Evolutionary conservation across 2,888 invertebrate species (phyloP), one percentile per base, ranked within the genome.

Genomic region (Drosophila nigritarsus): DNA sequence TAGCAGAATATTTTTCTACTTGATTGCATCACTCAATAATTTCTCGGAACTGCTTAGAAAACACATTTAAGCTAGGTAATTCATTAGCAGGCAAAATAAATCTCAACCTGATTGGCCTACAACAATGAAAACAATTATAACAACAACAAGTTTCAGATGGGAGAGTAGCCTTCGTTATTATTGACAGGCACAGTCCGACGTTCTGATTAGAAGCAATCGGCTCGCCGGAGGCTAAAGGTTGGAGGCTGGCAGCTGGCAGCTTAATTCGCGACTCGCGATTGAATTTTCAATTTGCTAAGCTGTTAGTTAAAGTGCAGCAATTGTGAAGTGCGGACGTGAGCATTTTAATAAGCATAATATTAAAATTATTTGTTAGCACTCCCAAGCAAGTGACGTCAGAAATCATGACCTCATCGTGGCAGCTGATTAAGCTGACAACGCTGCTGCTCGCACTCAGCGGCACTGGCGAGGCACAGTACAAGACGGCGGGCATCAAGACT

Each of bases 401-500:
- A 29, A 48, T 7, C 50, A 86, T 87, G 86, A 87, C 77, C 55
- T 89, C 86, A 90, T 83, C 79, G 63, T 32, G 48, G 45, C 73
- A 71, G 66, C 51, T 73, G 48, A 9, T 79, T 24, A 36, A 53
- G 6, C 29, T 73, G 40, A 65, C 56, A 11, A 50, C 58, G 42
- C 56, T 90, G 56, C 55, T 88, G 42, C 42, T 76, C 20, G 59
- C 65, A 27, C 49, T 73, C 27, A 68, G 55, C 30, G 50, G 29
- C 11, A 18, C 15, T 9, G 75, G 56, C 18, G 77, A 80, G 27
- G 89, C 86, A 18, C 91, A 91, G 68, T 85, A 78, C 36, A 91
- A 91, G 66, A 91, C 91, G 29, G 73, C 85, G 4, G 92, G 92
- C 73, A 91, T 92, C 53, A 91, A 92, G 54, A 92, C 91, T 0